phyloP scores from a whole-genome alignment of 2,888 invertebrate species.

The Odontocerum albicorne region DNA sequence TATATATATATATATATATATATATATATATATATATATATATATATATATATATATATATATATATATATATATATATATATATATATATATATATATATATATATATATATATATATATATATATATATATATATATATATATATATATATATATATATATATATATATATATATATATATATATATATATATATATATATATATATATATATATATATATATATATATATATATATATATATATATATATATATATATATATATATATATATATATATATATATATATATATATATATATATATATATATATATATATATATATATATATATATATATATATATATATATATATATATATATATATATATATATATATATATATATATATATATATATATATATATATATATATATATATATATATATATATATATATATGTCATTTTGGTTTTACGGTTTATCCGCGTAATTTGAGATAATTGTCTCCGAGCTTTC shows the following conservation, averaged over 20 bases:
- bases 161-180: not conserved
- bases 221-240: slow-evolving; percentile 27
- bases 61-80: not conserved
- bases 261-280: slow-evolving; percentile 28
- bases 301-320: slow-evolving; percentile 28
- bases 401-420: too few species aligned
- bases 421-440: too few species aligned
- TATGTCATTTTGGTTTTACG: too few species aligned
- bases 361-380: slow-evolving; percentile 26
- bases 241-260: slow-evolving; percentile 27
- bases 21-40: not conserved
- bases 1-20: not conserved
- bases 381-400: too few species aligned
- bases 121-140: not conserved
- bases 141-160: not conserved
- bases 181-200: not conserved
- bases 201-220: not conserved
- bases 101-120: not conserved
- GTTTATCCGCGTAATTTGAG: too few species aligned
- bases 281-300: slow-evolving; percentile 27
- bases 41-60: not conserved
- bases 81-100: not conserved
- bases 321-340: slow-evolving; percentile 27
- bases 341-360: slow-evolving; percentile 28
- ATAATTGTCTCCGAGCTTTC: too few species aligned